phyloP scores from a whole-genome alignment of 2,888 invertebrate genomes.

The Macrophya alboannulata region DNA sequence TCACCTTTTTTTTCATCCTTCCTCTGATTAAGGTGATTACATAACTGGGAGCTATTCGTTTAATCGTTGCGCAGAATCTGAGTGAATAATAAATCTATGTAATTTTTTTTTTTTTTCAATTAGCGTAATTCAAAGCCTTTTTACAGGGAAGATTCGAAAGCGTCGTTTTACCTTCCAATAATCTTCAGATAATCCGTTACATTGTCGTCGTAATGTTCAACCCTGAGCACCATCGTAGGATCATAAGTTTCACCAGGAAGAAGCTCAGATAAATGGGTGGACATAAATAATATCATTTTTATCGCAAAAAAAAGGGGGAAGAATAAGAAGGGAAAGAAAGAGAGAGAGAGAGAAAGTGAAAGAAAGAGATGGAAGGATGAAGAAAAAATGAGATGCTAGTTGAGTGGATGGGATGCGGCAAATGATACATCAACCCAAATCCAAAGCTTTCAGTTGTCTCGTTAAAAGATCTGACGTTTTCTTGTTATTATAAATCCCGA shows the following conservation, averaged over 20 bases:
- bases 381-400: constrained; percentile 45
- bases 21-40: background rate
- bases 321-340: constrained; percentile 36
- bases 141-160: background rate
- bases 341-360: constrained; percentile 56
- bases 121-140: background rate
- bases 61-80: background rate
- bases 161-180: constrained; percentile 12
- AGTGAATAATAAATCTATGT: constrained; percentile 20
- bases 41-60: background rate
- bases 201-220: constrained; percentile 14
- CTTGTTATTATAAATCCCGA: constrained; percentile 12
- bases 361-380: constrained; percentile 57
- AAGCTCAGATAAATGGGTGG: constrained; percentile 22
- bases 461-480: constrained; percentile 38
- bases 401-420: constrained; percentile 50
- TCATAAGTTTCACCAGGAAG: constrained; percentile 19
- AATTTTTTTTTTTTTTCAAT: constrained; percentile 13
- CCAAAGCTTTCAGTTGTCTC: constrained; percentile 45
- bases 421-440: constrained; percentile 49
- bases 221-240: background rate
- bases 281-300: constrained; percentile 35
- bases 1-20: background rate
- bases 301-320: background rate
- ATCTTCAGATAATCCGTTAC: constrained; percentile 29